Evolutionary conservation across 2,113 vertebrate species (phyloP).

Genomic region (Rhinoderma darwinii): DNA sequence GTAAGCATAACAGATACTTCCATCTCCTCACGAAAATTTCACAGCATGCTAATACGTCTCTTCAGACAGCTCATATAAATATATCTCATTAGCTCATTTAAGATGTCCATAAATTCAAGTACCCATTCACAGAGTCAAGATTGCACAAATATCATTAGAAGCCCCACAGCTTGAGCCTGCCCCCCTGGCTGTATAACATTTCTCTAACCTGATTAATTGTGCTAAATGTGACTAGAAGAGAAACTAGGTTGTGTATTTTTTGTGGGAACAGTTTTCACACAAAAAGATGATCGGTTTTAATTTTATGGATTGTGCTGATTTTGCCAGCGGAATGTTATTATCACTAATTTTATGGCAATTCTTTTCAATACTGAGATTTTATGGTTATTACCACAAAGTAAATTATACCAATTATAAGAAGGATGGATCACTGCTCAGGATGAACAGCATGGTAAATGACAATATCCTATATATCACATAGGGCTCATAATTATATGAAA

Average conservation of each 20-base stretch:
- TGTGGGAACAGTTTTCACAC: slow-evolving; percentile 25
- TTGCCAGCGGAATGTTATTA: slow-evolving; percentile 13
- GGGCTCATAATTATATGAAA: too few relatives aligned
- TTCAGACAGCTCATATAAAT: slow-evolving; percentile 59
- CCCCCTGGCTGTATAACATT: slow-evolving; percentile 50
- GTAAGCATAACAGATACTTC: slow-evolving; percentile 49
- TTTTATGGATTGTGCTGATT: slow-evolving; percentile 43
- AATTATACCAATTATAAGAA: slow-evolving; percentile 31
- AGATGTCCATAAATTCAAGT: slow-evolving; percentile 59
- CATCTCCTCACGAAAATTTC: slow-evolving; percentile 51
- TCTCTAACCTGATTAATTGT: slow-evolving; percentile 49
- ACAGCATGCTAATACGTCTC: slow-evolving; percentile 56
- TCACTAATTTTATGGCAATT: slow-evolving; percentile 26
- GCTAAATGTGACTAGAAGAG: slow-evolving; percentile 15
- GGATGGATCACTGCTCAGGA: slow-evolving; percentile 9
- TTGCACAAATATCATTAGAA: slow-evolving; percentile 59
- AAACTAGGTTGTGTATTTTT: slow-evolving; percentile 14
- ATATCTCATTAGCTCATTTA: slow-evolving; percentile 60
- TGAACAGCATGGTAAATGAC: neutral
- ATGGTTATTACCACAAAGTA: slow-evolving; percentile 35
- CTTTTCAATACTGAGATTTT: slow-evolving; percentile 28
- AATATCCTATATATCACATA: neutral
- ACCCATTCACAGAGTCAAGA: slow-evolving; percentile 56
- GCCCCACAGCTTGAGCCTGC: slow-evolving; percentile 49
- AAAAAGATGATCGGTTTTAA: slow-evolving; percentile 38